Evolutionary conservation across 2,888 invertebrate species (phyloP).

Genomic region (Leptura quadrifasciata): DNA sequence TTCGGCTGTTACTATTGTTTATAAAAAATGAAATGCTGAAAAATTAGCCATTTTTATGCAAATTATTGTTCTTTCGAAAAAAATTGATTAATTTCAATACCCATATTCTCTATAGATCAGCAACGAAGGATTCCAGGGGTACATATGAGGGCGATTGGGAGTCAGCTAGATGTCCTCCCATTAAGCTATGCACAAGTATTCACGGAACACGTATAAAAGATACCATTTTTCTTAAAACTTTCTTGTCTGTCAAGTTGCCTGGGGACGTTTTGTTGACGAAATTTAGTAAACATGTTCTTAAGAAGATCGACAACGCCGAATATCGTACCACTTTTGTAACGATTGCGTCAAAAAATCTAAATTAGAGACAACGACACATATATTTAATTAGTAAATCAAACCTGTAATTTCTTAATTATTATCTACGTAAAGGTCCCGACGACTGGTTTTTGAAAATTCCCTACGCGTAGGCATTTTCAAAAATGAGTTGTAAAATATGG

Average conservation of each 20-base stretch:
- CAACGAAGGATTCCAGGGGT: too few relatives aligned
- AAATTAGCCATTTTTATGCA: too few relatives aligned
- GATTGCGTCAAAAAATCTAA: conserved; percentile 66
- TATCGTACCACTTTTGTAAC: conserved; percentile 65
- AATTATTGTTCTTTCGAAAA: too few relatives aligned
- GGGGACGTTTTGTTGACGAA: conserved; percentile 27
- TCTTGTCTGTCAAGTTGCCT: not conserved
- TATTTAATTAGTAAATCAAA: conserved; percentile 60
- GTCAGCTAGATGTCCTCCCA: too few relatives aligned
- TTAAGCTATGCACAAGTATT: too few relatives aligned
- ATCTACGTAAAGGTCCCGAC: conserved; percentile 48
- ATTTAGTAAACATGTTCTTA: conserved; percentile 42
- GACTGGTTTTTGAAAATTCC: conserved; percentile 44
- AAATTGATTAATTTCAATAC: too few relatives aligned
- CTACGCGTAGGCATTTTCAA: conserved; percentile 29
- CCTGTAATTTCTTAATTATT: conserved; percentile 58
- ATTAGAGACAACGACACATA: conserved; percentile 74
- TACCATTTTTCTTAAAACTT: not conserved
- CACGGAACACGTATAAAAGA: too few relatives aligned
- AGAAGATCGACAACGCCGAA: conserved; percentile 66
- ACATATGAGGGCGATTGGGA: too few relatives aligned
- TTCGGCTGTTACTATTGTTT: too few relatives aligned
- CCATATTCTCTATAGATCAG: too few relatives aligned
- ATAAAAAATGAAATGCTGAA: too few relatives aligned
- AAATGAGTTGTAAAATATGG: conserved; percentile 42